Base-by-base conservation (phyloP, 1,140 invertebrate genomes). In the Phymastichus coffea region DNA sequence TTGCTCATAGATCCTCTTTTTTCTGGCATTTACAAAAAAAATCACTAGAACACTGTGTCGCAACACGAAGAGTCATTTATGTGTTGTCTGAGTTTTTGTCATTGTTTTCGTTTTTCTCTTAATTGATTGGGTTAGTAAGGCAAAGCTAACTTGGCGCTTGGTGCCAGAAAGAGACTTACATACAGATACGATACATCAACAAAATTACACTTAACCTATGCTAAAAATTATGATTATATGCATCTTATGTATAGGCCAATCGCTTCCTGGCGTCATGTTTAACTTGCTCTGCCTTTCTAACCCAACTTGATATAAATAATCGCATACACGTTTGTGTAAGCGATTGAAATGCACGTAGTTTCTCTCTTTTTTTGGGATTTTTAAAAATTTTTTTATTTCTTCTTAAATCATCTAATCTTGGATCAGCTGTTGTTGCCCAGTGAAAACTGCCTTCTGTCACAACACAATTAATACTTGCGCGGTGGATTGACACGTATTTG, bases 391-490 rank as follows among this genome's bases (percentile, higher is more conserved):
- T 58, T 66, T 71, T 66, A 70, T n/a, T 58, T 70, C 70, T 70
- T 73, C 68, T 68, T 75, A 71, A 76, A 72, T 70, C 70, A 77
- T 73, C 67, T 78, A 54, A 48, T 53, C 20, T 61, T 46, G 70
- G 69, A 79, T 78, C 65, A 76, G 72, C 71, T 77, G 70, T 80
- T 79, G 78, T 80, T 80, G 78, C 76, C 76, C 78, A 72, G 76
- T 80, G 78, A 80, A 79, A 78, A 78, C 76, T 80, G 76, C 77
- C 77, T 80, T 80, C 76, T 79, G 76, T 78, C 76, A 77, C 75
- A 79, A 80, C 75, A 77, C 72, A 78, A 74, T 78, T 67, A 79
- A 79, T 79, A 79, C 78, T 80, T 78, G 74, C 72, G 71, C 74
- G 75, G 74, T 76, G 74, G 68, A 69, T 72, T 77, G 67, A 72